These are phyloP conservation scores for Oreortyx pictus DNA, from an alignment of 2,797 vertebrate species.

Conservation along the genomic window DNA sequence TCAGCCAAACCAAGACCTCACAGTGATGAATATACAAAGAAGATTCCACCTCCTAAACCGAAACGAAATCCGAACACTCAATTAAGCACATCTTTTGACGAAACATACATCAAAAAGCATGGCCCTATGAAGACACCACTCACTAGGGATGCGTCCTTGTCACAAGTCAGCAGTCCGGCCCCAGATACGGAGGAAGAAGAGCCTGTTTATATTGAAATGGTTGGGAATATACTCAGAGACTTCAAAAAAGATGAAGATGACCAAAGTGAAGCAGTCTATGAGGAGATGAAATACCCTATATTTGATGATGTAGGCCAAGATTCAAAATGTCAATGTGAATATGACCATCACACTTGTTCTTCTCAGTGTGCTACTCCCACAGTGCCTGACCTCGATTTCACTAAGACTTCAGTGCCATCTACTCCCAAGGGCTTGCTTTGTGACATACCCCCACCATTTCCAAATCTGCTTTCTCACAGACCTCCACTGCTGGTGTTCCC, in stretches of 20 bases:
- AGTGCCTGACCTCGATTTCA: constrained; percentile 90
- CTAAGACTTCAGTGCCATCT: constrained; percentile 87
- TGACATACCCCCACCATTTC: constrained; percentile 97
- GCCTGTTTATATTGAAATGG: constrained; percentile 99
- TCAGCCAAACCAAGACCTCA: constrained; percentile 89
- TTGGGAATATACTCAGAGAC: constrained; percentile 90
- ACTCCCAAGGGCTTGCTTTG: constrained; percentile 93
- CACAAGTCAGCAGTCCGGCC: constrained; percentile 86
- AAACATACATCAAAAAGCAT: constrained; percentile 92
- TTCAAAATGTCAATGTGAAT: constrained; percentile 79
- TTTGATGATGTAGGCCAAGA: constrained; percentile 93
- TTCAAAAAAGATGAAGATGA: constrained; percentile 88
- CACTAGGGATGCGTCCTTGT: constrained; percentile 85
- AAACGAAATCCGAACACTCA: constrained; percentile 98
- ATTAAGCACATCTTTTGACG: constrained; percentile 96
- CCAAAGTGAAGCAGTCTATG: constrained; percentile 95
- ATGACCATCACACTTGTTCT: constrained; percentile 90
- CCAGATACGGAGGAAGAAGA: constrained; percentile 92
- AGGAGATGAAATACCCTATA: constrained; percentile 98
- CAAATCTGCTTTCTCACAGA: constrained; percentile 94
- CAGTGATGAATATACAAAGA: constrained; percentile 94
- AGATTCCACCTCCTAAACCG: constrained; percentile 97
- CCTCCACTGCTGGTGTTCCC: constrained; percentile 97
- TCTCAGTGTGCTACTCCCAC: constrained; percentile 95
- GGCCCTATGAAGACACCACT: constrained; percentile 81